Percentiles rank a stretch among this genome's conserved stretches.
Evolutionary conservation across 2,888 invertebrate genomes (phyloP).

Genomic region (Malacosoma neustria): DNA sequence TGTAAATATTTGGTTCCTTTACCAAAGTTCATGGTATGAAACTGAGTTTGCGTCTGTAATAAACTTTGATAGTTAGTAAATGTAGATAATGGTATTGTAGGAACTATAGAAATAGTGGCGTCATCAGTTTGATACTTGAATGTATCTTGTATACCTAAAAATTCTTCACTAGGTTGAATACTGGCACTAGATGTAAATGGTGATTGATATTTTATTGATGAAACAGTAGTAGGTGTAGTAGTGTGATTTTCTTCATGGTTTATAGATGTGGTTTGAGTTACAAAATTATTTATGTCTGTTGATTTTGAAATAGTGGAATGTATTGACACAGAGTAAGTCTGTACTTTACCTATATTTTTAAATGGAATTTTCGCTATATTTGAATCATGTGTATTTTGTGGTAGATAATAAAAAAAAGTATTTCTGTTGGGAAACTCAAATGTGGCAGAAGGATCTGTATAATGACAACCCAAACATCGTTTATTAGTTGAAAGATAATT

Average conservation of each 20-base stretch:
- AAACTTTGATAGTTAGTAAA: not conserved
- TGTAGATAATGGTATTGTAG: not conserved
- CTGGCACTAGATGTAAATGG: not conserved
- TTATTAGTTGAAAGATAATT: not conserved
- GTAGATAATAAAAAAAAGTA: no score
- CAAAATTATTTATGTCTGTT: not conserved
- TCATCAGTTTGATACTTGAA: not conserved
- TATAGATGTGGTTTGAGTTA: not conserved
- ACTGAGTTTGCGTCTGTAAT: not conserved
- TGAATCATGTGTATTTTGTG: no score
- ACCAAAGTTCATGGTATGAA: not conserved
- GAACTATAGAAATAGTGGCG: not conserved
- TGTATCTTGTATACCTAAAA: not conserved
- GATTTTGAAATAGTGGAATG: not conserved
- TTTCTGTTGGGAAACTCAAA: not conserved
- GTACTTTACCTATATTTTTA: not conserved
- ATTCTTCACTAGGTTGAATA: not conserved
- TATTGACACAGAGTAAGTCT: not conserved
- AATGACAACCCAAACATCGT: not conserved
- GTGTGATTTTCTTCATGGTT: not conserved
- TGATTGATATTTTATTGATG: not conserved
- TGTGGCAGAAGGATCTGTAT: not conserved
- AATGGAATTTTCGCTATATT: not conserved
- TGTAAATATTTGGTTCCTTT: not conserved
- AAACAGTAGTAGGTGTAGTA: not conserved